phyloP scores from a whole-genome alignment of 2,113 vertebrate species.

The Elephantulus edwardii region DNA sequence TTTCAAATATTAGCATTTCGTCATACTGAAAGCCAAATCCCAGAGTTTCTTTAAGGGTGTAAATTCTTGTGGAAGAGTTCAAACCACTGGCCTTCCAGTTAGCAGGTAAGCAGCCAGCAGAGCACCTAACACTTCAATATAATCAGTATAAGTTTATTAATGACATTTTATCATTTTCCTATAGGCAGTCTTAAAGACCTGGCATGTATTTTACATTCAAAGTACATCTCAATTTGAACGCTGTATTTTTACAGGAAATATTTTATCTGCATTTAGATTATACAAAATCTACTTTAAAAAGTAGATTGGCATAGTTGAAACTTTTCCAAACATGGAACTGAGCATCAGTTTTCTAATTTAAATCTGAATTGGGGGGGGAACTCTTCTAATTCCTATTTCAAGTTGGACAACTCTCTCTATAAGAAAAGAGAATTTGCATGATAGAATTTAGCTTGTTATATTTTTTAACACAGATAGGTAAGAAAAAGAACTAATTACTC shows the following conservation, averaged over 20 bases:
- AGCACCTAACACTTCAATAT: no score
- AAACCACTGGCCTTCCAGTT: no score
- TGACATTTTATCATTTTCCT: not conserved
- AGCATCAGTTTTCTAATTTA: conserved; percentile 32
- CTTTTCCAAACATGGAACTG: not conserved
- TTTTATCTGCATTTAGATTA: not conserved
- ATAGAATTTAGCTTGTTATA: not conserved
- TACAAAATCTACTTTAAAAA: conserved; percentile 8
- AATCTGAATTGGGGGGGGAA: not conserved
- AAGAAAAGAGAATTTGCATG: not conserved
- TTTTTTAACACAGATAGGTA: not conserved
- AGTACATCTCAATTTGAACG: conserved; percentile 8
- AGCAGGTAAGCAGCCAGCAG: no score
- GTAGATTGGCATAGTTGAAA: not conserved
- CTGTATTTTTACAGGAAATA: conserved; percentile 34
- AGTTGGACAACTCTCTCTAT: not conserved
- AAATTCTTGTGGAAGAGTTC: no score
- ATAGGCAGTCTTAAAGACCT: conserved; percentile 18
- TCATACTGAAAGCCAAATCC: no score
- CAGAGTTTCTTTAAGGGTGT: no score
- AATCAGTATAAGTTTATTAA: not conserved
- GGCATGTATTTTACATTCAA: not conserved
- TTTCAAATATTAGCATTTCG: not conserved
- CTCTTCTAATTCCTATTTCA: no score
- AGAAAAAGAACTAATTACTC: not conserved